Evolutionary conservation across 1,140 invertebrate species (phyloP).

Genomic region (Yoshiicerus persimilis): DNA sequence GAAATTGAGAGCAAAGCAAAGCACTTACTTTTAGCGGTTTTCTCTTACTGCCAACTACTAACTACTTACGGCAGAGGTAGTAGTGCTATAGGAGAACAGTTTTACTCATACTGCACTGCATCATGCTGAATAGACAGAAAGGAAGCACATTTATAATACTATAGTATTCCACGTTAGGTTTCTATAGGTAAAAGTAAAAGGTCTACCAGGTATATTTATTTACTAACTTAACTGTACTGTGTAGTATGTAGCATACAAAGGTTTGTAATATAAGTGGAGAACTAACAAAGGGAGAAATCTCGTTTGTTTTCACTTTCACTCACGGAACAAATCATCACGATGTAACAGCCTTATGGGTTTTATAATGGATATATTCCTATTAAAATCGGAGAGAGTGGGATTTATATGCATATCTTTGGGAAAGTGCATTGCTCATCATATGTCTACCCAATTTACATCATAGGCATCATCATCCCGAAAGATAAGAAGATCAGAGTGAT

Average conservation of each 20-base stretch:
- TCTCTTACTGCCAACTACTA: not conserved
- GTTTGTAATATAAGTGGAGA: not conserved
- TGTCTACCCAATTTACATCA: not conserved
- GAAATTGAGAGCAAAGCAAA: not conserved
- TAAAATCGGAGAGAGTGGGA: no score
- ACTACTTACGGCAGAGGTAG: not conserved
- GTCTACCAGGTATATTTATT: no score
- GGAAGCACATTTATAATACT: not conserved
- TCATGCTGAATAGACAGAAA: not conserved
- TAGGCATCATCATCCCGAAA: not conserved
- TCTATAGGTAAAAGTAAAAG: no score
- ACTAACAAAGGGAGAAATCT: no score
- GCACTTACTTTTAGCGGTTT: not conserved
- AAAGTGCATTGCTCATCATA: not conserved
- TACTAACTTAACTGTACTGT: no score
- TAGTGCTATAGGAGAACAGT: not conserved
- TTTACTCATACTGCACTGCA: not conserved
- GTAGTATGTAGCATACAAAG: no score
- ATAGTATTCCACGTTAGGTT: not conserved
- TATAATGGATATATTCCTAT: not conserved
- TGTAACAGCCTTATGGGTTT: no score
- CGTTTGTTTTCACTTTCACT: no score
- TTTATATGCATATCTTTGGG: no score
- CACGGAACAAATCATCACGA: no score
- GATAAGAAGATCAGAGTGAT: constrained; percentile 9